Conservation (phyloP, 2,888 invertebrate genomes). For the Nasonia oneida region DNA sequence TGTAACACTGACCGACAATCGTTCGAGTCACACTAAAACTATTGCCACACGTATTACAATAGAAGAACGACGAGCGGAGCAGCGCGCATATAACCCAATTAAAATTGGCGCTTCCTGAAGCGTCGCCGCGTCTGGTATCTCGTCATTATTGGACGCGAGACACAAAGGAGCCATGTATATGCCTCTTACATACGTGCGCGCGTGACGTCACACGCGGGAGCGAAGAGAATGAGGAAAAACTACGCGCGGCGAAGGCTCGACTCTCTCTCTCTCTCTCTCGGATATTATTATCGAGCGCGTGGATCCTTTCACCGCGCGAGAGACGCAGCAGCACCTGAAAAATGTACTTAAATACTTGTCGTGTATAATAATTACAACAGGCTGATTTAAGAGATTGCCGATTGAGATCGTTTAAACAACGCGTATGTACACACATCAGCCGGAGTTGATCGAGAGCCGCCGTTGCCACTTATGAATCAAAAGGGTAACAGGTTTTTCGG, state of each 20-base stretch:
- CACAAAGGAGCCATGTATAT: background rate
- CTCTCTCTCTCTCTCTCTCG: background rate
- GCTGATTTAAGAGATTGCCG: conserved; percentile 3
- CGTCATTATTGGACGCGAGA: background rate
- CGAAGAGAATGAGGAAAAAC: background rate
- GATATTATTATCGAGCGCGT: background rate
- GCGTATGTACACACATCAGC: background rate
- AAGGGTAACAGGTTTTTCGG: background rate
- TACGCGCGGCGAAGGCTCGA: background rate
- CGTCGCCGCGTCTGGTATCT: background rate
- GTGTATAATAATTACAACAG: background rate
- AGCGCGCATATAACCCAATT: background rate
- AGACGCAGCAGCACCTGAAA: background rate
- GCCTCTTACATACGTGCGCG: background rate
- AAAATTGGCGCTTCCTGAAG: background rate
- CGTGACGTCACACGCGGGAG: background rate
- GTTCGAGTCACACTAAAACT: background rate
- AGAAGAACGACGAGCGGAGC: too few relatives aligned
- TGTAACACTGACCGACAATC: background rate
- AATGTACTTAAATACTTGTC: background rate
- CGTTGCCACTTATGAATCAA: background rate
- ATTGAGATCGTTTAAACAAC: background rate
- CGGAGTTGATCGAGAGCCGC: background rate
- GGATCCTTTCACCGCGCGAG: background rate
- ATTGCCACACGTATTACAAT: background rate